phyloP scores from a whole-genome alignment of 2,797 vertebrate species.

The Myotis pilosus region DNA sequence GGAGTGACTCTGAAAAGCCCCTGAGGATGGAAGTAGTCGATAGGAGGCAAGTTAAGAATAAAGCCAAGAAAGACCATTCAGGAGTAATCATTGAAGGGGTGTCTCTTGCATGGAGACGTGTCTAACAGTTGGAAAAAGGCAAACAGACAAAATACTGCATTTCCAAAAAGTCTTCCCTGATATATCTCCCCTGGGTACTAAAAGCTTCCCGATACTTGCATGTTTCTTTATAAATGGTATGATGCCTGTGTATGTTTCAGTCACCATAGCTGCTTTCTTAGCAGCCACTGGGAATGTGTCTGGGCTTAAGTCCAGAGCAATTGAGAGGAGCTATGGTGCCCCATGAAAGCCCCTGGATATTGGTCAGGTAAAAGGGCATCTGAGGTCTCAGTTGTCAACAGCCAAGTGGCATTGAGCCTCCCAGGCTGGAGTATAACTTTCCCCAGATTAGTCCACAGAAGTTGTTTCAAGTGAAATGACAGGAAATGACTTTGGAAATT shows the following conservation, averaged over 20 bases:
- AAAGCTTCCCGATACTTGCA: background rate
- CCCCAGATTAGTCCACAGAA: background rate
- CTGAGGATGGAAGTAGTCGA: conserved; percentile 60
- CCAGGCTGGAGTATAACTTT: background rate
- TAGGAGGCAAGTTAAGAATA: conserved; percentile 66
- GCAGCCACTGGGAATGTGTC: background rate
- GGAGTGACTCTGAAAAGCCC: conserved; percentile 65
- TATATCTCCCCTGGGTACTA: background rate
- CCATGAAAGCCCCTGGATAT: background rate
- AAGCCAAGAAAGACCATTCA: conserved; percentile 53
- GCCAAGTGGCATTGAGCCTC: background rate
- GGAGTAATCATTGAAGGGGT: conserved; percentile 33
- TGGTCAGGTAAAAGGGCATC: background rate
- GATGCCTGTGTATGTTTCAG: background rate
- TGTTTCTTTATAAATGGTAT: background rate
- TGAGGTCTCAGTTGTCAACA: background rate
- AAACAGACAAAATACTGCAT: background rate
- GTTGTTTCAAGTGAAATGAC: background rate
- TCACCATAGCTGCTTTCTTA: conserved; percentile 2
- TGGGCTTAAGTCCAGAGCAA: background rate
- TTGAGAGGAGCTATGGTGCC: background rate
- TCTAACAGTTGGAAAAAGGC: background rate
- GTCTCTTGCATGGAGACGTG: background rate
- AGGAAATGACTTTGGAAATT: conserved; percentile 41
- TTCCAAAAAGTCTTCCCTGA: background rate